A percentile compares a stretch with the other conserved stretches of the same genome.
Conservation (phyloP, 1,140 invertebrate species). For the Cydia pomonella region DNA sequence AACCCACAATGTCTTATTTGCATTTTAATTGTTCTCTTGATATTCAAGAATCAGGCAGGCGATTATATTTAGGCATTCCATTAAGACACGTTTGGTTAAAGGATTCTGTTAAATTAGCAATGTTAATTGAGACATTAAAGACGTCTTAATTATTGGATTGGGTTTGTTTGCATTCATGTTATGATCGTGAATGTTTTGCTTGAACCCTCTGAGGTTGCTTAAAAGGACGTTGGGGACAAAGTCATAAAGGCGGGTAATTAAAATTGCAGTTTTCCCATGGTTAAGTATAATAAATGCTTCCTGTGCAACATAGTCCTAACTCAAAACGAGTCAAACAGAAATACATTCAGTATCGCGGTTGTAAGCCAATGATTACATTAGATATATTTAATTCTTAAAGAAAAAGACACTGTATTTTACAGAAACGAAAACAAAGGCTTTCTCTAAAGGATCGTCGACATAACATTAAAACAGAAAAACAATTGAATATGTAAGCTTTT, state of each 20-base stretch:
- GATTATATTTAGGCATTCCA: conserved; percentile 44
- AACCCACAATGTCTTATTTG: conserved; percentile 60
- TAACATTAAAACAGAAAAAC: too few relatives aligned
- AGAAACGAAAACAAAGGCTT: too few relatives aligned
- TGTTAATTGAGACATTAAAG: conserved; percentile 33
- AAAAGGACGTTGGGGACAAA: conserved; percentile 6
- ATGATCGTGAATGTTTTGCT: conserved; percentile 16
- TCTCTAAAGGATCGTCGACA: too few relatives aligned
- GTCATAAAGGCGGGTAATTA: background rate
- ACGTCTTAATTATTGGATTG: conserved; percentile 45
- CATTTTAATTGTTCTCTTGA: conserved; percentile 67
- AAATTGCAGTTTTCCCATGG: conserved; percentile 6
- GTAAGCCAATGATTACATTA: background rate
- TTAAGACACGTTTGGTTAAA: conserved; percentile 37
- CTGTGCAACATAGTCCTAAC: background rate
- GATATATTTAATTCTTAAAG: too few relatives aligned
- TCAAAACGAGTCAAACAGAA: background rate
- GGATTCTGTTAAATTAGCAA: conserved; percentile 32
- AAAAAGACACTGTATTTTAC: too few relatives aligned
- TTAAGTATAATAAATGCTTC: conserved; percentile 35
- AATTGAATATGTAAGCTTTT: too few relatives aligned
- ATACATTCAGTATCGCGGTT: background rate
- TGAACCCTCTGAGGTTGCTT: background rate
- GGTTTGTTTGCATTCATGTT: conserved; percentile 17
- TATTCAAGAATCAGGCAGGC: conserved; percentile 54